Percentiles rank a stretch among this genome's conserved stretches.
Evolutionary conservation across 2,888 invertebrate species (phyloP).

Genomic region (Cheilosia variabilis): DNA sequence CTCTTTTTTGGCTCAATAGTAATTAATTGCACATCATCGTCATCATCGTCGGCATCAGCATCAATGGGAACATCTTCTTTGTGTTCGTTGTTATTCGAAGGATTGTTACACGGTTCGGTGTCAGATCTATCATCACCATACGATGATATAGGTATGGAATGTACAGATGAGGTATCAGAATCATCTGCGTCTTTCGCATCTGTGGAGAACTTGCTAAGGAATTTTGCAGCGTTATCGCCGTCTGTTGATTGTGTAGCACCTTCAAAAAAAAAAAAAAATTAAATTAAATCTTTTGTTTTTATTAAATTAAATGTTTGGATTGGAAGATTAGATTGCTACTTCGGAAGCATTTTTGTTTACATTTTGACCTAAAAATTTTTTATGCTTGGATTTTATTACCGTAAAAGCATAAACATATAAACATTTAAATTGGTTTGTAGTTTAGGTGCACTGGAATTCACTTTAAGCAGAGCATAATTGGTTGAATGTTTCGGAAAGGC

Average conservation of each 20-base stretch:
- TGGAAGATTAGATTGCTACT: conserved; percentile 35
- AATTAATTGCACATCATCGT: conserved; percentile 79
- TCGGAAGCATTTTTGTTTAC: conserved; percentile 42
- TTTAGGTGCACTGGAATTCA: background rate
- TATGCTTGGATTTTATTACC: background rate
- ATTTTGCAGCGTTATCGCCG: conserved; percentile 38
- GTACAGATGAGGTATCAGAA: conserved; percentile 80
- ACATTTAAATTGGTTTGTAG: background rate
- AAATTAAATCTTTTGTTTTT: conserved; percentile 38
- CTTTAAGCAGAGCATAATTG: too few relatives aligned
- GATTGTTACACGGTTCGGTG: conserved; percentile 53
- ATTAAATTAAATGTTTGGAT: conserved; percentile 9
- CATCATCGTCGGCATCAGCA: conserved; percentile 80
- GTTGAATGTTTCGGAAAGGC: too few relatives aligned
- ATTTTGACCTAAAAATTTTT: conserved; percentile 19
- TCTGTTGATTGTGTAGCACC: conserved; percentile 45
- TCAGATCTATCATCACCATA: conserved; percentile 81
- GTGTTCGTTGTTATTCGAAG: conserved; percentile 53
- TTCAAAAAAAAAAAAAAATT: conserved; percentile 22
- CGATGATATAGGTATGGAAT: conserved; percentile 83
- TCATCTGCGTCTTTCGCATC: conserved; percentile 76
- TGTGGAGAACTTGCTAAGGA: conserved; percentile 53
- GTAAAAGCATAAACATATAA: conserved; percentile 2
- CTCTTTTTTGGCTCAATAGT: conserved; percentile 38
- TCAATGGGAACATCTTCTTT: conserved; percentile 67